Evolutionary conservation across 2,113 vertebrate genomes (phyloP).

Genomic region (Opisthocomus hoazin): DNA sequence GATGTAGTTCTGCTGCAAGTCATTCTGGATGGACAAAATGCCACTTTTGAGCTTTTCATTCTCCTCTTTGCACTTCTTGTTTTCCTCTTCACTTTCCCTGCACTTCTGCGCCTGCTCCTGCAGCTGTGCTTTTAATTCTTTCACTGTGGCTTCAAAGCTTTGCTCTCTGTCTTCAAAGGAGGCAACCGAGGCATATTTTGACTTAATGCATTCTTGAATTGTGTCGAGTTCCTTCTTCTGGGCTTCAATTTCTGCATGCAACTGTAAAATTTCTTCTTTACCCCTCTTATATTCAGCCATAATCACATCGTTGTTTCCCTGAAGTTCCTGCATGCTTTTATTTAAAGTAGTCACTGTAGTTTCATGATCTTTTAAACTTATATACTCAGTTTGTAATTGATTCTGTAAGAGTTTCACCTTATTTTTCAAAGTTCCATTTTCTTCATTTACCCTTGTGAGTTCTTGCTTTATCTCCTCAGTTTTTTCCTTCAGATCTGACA

Average conservation of each 20-base stretch:
- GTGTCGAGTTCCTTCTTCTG: conserved; percentile 90
- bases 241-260: conserved; percentile 83
- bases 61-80: conserved; percentile 63
- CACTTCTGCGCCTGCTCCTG: conserved; percentile 67
- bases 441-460: conserved; percentile 74
- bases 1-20: conserved; percentile 69
- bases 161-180: conserved; percentile 79
- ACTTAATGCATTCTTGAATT: conserved; percentile 87
- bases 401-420: conserved; percentile 70
- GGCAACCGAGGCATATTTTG: conserved; percentile 81
- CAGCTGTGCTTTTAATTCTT: conserved; percentile 73
- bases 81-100: conserved; percentile 57
- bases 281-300: conserved; percentile 52
- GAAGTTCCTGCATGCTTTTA: conserved; percentile 16
- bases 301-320: neutral
- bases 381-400: conserved; percentile 70
- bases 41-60: conserved; percentile 72
- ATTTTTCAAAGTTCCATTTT: conserved; percentile 74
- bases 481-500: conserved; percentile 71
- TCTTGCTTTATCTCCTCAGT: conserved; percentile 70
- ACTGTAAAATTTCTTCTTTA: conserved; percentile 73
- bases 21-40: conserved; percentile 70
- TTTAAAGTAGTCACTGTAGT: conserved; percentile 30
- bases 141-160: conserved; percentile 67
- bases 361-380: conserved; percentile 76